Base-by-base conservation (phyloP, 2,888 invertebrate species). In the Pachydiplax longipennis region DNA sequence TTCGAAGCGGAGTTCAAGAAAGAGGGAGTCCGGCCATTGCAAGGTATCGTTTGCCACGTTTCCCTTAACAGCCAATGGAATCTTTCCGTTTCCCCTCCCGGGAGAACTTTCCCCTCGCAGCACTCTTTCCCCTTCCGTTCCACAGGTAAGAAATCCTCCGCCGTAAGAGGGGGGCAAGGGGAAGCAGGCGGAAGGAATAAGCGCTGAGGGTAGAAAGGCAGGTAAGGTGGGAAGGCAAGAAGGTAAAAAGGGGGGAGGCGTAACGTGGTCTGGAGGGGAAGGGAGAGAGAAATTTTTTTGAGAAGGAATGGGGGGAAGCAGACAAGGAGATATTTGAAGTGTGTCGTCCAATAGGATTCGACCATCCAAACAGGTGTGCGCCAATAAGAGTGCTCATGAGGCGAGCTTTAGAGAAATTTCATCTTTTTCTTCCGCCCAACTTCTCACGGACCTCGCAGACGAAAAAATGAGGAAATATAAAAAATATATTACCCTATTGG, bases 291-390 rank as follows among this genome's bases (percentile, higher is more conserved):
- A 37, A 81, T 73, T 73, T 73, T 73, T 73, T 31, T 25, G 4
- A 13, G 13, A 44, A 35, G n/a, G 61, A 18, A 35, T 31, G 6
- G 35, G 37, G 87, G 61, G 37, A 12, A 40, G 61, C n/a, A 37
- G 61, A 65, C 35, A 65, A 58, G 65, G 87, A 87, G 65, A 87
- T 87, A 87, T 65, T 87, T 87, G 87, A 87, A 87, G 87, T 65
- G 83, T 83, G 87, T 87, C 87, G 87, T 37, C 87, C 87, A 87
- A 87, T 87, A n/a, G 87, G 37, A 87, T 87, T 87, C 87, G 87
- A 61, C 87, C 87, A n/a, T 61, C 61, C 87, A 87, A 87, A 87
- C 87, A 87, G 87, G 87, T 87, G 87, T 31, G 87, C 61, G 87
- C 87, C 87, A 87, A 87, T 87, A 48, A 65, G 87, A 65, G 61